Evolutionary conservation across 2,888 invertebrate genomes (phyloP), one percentile per base, ranked within the genome.

Genomic region (Agonopterix arenella): DNA sequence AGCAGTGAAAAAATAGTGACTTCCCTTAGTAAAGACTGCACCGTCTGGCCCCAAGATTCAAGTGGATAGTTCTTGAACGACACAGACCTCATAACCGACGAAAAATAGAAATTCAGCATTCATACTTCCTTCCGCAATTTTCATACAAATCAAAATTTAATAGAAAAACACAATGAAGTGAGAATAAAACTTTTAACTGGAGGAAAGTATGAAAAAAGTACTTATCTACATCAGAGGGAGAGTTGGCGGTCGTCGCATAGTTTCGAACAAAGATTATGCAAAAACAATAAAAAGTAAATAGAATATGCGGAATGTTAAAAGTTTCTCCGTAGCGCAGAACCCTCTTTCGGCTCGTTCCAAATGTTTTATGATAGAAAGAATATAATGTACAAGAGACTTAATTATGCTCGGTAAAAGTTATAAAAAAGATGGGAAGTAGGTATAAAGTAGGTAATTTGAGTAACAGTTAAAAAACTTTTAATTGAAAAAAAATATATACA

Each of bases 281-380:
- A 55, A 52, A 57, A 58, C 58, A 58, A 53, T 52, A 58, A 58
- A 58, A 61, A 57, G 58, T 52, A 54, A 55, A 58, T 57, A 55
- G 49, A 56, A 57, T 49, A 53, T 50, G 41, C 46, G 38, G 51
- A 57, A 54, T 49, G 49, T 50, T 42, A 1, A 44, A 50, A 47
- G 44, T 46, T 47, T 16, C 41, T 41, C 18, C 46, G 11, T 11
- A 28, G 28, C 28, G 28, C 28, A 28, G 28, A 28, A 28, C 28
- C 7, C 28, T 28, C 28, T 28, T 28, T 28, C 28, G 28, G 28
- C 10, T 9, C 37, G n/a, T 13, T 11, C 13, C 36, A 45, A 8
- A 38, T 37, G 10, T 16, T 9, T 46, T n/a, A 46, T 46, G 38
- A 36, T n/a, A 45, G 45, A 28, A 28, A 28, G 28, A 28, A 28